Percentiles rank a stretch among this genome's conserved stretches.
These are phyloP conservation scores for Pandemis corylana DNA, from an alignment of 2,888 invertebrate species.

Conservation along the genomic window DNA sequence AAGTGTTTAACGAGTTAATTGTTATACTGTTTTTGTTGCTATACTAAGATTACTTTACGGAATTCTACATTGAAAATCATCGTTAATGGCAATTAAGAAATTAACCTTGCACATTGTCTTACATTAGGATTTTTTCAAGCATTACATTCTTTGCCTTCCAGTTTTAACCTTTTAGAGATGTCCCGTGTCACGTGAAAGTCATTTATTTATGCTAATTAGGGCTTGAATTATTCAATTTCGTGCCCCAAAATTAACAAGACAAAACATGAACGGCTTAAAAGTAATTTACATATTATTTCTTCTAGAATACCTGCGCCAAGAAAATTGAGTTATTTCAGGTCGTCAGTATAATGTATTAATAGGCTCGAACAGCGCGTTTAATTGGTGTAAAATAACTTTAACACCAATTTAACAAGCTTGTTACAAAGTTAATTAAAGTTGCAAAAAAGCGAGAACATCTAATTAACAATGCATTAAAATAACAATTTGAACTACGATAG, in stretches of 20 bases:
- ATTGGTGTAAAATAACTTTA: slow-evolving; percentile 27
- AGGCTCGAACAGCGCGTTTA: slow-evolving; percentile 12
- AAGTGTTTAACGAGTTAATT: no score
- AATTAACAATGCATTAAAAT: neutral
- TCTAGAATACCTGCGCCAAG: neutral
- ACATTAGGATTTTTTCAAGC: no score
- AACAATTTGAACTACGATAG: no score
- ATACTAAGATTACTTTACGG: no score
- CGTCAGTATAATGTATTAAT: no score
- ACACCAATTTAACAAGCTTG: slow-evolving; percentile 26
- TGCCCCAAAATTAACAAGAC: slow-evolving; percentile 45
- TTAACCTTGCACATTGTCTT: no score
- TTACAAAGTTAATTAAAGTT: slow-evolving; percentile 20
- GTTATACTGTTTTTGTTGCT: no score
- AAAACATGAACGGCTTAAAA: slow-evolving; percentile 21
- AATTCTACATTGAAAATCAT: no score
- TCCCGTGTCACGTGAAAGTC: neutral
- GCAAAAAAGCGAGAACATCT: neutral
- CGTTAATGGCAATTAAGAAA: no score
- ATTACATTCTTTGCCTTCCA: no score
- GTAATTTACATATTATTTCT: slow-evolving; percentile 4
- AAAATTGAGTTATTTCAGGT: neutral
- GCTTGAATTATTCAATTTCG: slow-evolving; percentile 2
- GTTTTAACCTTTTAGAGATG: neutral
- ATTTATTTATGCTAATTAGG: neutral